Conservation (phyloP, 2,888 invertebrate species). For the Ecdyonurus torrentis region DNA sequence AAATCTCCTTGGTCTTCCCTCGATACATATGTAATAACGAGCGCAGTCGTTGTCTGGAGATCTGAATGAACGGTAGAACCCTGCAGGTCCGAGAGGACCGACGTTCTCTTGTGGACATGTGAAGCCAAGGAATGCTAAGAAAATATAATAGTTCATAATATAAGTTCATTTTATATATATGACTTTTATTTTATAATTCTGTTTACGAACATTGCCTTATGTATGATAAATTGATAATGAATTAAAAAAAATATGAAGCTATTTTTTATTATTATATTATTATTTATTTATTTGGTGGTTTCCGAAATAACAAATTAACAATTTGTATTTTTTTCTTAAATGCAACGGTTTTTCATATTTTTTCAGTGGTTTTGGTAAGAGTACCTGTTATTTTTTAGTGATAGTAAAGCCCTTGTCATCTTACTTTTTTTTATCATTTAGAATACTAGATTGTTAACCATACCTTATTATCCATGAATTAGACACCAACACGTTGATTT, state of each 20-base stretch:
- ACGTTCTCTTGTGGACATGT: conserved; percentile 39
- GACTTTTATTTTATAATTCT: not conserved
- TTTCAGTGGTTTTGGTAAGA: no score
- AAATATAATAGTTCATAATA: no score
- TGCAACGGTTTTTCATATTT: no score
- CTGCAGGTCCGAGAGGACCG: conserved; percentile 25
- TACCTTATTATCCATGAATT: no score
- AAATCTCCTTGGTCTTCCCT: conserved; percentile 52
- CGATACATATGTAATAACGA: conserved; percentile 61
- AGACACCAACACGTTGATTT: no score
- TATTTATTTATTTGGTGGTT: not conserved
- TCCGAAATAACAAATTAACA: no score
- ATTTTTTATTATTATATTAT: not conserved
- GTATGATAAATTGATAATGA: not conserved
- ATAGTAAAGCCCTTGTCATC: no score
- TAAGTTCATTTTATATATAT: no score
- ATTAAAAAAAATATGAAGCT: not conserved
- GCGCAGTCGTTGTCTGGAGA: conserved; percentile 47
- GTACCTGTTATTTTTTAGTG: no score
- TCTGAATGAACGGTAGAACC: conserved; percentile 29
- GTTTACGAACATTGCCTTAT: not conserved
- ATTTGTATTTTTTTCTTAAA: no score
- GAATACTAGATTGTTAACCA: no score
- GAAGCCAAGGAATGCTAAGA: conserved; percentile 60
- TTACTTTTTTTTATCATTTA: no score